These are phyloP conservation scores for Loriculus beryllinus DNA, from an alignment of 2,797 vertebrate genomes.

Conservation along the genomic window DNA sequence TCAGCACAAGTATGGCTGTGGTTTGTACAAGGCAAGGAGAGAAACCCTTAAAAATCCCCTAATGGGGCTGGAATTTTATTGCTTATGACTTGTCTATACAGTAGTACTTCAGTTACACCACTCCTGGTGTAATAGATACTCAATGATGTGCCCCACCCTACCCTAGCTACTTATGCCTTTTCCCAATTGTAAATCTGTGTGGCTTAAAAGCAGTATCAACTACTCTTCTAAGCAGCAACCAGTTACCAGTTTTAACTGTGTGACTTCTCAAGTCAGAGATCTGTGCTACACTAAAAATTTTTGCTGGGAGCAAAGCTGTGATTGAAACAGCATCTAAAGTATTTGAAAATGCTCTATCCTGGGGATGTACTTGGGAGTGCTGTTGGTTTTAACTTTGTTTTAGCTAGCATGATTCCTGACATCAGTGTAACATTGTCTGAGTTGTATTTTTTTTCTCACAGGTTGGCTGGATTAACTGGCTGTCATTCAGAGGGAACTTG, in stretches of 20 bases:
- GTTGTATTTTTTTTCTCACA: not conserved
- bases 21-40: not conserved
- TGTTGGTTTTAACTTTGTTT: not conserved
- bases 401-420: not conserved
- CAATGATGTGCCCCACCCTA: not conserved
- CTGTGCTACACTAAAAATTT: not conserved
- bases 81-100: not conserved
- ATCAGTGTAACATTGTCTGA: not conserved
- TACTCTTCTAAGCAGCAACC: not conserved
- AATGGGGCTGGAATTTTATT: not conserved
- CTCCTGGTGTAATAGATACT: not conserved
- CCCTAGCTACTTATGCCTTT: not conserved
- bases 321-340: not conserved
- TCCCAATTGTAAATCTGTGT: not conserved
- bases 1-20: not conserved
- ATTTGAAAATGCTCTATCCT: not conserved
- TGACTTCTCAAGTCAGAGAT: not conserved
- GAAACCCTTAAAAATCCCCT: not conserved
- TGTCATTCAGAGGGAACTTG: conserved; percentile 32
- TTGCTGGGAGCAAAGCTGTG: not conserved
- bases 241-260: not conserved
- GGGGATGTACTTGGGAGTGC: not conserved
- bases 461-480: conserved; percentile 58
- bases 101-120: not conserved
- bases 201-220: not conserved